Conservation (phyloP, 2,888 invertebrate genomes). For the Nomada ferruginata region DNA sequence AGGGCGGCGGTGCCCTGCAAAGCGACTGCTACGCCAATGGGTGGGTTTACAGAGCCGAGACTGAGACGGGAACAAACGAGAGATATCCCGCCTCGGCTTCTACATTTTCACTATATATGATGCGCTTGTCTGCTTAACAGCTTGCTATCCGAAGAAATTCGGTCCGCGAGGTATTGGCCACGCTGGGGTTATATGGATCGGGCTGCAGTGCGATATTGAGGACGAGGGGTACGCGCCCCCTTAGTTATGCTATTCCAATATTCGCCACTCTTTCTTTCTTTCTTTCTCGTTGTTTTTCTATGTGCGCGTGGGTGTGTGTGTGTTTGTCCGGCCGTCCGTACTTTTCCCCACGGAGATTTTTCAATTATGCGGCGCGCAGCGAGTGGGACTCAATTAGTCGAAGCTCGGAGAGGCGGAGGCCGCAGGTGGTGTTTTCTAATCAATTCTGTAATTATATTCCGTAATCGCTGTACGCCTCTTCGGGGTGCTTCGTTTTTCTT, state of each 20-base stretch:
- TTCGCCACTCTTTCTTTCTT: conserved; percentile 17
- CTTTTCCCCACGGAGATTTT: neutral
- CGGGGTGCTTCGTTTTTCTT: neutral
- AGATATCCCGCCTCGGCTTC: conserved; percentile 77
- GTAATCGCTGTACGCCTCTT: no score
- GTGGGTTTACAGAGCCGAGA: conserved; percentile 86
- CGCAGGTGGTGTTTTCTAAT: no score
- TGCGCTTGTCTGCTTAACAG: conserved; percentile 86
- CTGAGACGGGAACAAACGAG: conserved; percentile 72
- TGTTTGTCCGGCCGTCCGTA: neutral
- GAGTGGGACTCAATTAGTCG: neutral
- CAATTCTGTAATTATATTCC: no score
- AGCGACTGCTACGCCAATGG: conserved; percentile 94
- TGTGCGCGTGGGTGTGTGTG: no score
- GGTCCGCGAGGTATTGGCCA: conserved; percentile 97
- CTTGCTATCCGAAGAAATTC: conserved; percentile 98
- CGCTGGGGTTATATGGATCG: conserved; percentile 93
- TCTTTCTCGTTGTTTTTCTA: neutral
- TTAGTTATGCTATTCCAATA: conserved; percentile 60
- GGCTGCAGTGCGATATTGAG: conserved; percentile 93
- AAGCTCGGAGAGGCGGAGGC: neutral
- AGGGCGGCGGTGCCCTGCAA: conserved; percentile 97
- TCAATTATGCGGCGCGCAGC: neutral
- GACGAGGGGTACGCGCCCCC: conserved; percentile 85
- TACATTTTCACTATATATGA: conserved; percentile 78